Evolutionary conservation across 2,797 vertebrate genomes (phyloP).

Genomic region (Neostethus bicornis): DNA sequence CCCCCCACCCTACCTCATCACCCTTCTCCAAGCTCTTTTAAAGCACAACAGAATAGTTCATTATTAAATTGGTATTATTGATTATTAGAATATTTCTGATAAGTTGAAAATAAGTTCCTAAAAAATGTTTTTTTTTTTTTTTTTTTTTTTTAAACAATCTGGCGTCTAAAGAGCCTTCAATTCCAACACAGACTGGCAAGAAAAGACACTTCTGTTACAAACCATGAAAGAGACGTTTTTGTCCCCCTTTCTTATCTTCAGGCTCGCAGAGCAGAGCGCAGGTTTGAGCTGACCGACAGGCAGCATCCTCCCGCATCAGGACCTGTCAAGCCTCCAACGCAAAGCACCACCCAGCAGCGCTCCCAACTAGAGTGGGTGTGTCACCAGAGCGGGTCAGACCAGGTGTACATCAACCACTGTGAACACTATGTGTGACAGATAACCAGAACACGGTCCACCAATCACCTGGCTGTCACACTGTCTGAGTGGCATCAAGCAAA

Average conservation of each 20-base stretch:
- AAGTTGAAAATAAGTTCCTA: conserved; percentile 16
- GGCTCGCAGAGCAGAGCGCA: conserved; percentile 64
- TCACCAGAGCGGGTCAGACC: conserved; percentile 79
- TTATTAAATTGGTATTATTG: too few relatives aligned
- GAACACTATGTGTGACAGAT: conserved; percentile 82
- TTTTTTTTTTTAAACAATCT: too few relatives aligned
- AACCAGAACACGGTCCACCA: conserved; percentile 14
- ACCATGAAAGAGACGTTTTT: neutral
- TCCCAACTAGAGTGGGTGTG: conserved; percentile 81
- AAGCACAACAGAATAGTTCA: too few relatives aligned
- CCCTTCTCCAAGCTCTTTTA: conserved; percentile 4
- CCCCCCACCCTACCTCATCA: conserved; percentile 23
- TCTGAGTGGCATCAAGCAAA: conserved; percentile 1
- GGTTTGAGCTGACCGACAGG: conserved; percentile 44
- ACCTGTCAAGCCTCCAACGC: conserved; percentile 18
- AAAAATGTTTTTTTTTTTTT: conserved; percentile 8
- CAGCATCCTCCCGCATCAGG: conserved; percentile 24
- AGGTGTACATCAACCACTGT: conserved; percentile 81
- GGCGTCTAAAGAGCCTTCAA: neutral
- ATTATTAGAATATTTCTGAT: too few relatives aligned
- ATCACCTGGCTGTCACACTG: conserved; percentile 21
- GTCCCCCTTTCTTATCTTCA: conserved; percentile 33
- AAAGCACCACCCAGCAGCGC: conserved; percentile 58
- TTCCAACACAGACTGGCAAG: neutral
- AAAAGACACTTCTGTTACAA: neutral